Conservation (phyloP, 1,140 invertebrate genomes). For the Lanistes nyassanus region DNA sequence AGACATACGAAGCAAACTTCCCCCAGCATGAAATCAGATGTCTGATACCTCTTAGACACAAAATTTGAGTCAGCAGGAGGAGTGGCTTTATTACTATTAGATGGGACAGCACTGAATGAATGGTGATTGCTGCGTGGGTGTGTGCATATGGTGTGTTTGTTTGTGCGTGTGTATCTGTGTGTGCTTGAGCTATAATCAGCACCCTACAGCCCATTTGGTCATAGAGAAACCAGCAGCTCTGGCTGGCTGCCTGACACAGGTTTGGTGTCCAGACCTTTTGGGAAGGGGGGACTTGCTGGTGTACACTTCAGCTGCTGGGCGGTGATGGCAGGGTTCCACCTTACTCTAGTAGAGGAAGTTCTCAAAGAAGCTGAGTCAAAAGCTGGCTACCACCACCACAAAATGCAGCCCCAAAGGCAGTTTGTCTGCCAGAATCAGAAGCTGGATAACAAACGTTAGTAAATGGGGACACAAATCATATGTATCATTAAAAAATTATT, state of each 20-base stretch:
- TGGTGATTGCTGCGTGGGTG: not conserved
- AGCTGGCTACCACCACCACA: too few relatives aligned
- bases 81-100: too few relatives aligned
- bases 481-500: too few relatives aligned
- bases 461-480: too few relatives aligned
- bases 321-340: not conserved
- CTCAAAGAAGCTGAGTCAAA: too few relatives aligned
- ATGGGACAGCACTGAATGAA: too few relatives aligned
- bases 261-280: not conserved
- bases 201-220: not conserved
- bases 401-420: too few relatives aligned
- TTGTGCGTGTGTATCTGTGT: slow-evolving; percentile 4
- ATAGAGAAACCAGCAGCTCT: not conserved
- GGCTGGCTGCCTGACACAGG: not conserved
- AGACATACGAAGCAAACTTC: not conserved
- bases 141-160: not conserved
- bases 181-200: not conserved
- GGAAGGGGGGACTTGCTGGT: not conserved
- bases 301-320: not conserved
- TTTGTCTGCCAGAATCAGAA: too few relatives aligned
- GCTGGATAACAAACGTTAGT: too few relatives aligned
- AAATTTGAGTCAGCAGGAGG: too few relatives aligned
- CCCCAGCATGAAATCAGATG: not conserved
- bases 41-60: too few relatives aligned
- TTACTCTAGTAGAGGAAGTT: not conserved